Conservation (phyloP, 2,888 invertebrate genomes). For the Sminthurides aquaticus region DNA sequence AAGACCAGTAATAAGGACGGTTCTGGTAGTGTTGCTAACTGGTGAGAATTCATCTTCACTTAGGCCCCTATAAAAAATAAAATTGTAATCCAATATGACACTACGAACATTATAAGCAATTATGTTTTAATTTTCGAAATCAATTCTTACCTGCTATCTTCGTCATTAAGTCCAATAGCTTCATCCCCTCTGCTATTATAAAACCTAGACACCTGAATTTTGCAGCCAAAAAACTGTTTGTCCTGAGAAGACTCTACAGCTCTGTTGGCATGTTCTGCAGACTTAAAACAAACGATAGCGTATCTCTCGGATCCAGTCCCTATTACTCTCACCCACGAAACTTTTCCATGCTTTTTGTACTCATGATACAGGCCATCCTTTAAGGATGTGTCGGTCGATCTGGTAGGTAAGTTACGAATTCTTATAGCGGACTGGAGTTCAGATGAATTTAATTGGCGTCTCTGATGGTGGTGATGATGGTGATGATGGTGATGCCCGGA, state of each 20-base stretch:
- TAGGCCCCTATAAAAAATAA: constrained; percentile 29
- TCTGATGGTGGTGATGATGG: constrained; percentile 36
- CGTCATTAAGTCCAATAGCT: constrained; percentile 36
- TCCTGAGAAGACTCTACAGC: constrained; percentile 92
- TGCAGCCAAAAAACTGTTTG: constrained; percentile 93
- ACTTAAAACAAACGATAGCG: constrained; percentile 92
- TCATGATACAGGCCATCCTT: constrained; percentile 97
- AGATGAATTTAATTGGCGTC: constrained; percentile 32
- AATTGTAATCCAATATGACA: not conserved
- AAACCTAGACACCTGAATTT: constrained; percentile 90
- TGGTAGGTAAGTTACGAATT: constrained; percentile 79
- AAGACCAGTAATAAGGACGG: constrained; percentile 91
- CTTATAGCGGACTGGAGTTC: constrained; percentile 47
- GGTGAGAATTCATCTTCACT: constrained; percentile 39
- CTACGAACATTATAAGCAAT: not conserved
- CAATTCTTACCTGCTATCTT: constrained; percentile 36
- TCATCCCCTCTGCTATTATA: constrained; percentile 41
- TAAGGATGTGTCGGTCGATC: constrained; percentile 56
- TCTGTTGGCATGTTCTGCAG: constrained; percentile 93
- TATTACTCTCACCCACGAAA: constrained; percentile 87
- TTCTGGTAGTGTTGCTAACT: constrained; percentile 53
- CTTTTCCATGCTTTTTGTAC: constrained; percentile 97
- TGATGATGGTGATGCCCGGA: constrained; percentile 24
- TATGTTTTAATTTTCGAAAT: not conserved
- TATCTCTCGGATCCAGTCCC: constrained; percentile 85